phyloP scores from a whole-genome alignment of 2,888 invertebrate genomes.

The Tetragonisca angustula region DNA sequence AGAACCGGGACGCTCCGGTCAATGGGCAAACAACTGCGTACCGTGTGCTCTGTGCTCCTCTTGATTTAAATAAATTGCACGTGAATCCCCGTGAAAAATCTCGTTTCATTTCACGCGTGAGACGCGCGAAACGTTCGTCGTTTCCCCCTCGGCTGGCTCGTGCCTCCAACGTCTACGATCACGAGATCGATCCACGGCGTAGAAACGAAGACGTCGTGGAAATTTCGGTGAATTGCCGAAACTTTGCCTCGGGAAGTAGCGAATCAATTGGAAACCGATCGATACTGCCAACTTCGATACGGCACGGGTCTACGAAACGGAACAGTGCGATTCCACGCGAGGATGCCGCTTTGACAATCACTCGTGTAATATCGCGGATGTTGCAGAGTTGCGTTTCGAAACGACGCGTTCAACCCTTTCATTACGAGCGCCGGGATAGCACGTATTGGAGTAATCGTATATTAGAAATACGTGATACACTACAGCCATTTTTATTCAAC shows the following conservation, averaged over 20 bases:
- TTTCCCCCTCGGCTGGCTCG: not conserved
- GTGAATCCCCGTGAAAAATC: conserved; percentile 39
- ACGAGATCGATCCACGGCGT: not conserved
- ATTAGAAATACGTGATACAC: no score
- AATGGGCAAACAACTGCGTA: conserved; percentile 46
- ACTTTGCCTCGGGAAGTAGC: not conserved
- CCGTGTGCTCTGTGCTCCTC: not conserved
- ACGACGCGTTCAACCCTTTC: no score
- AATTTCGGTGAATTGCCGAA: not conserved
- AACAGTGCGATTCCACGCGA: not conserved
- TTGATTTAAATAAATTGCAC: conserved; percentile 50
- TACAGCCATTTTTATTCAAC: no score
- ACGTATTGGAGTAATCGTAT: no score
- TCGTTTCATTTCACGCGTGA: conserved; percentile 10
- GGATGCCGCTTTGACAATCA: not conserved
- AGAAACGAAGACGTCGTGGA: not conserved
- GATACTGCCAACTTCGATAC: not conserved
- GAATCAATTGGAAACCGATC: not conserved
- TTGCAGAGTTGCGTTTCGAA: no score
- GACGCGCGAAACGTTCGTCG: not conserved
- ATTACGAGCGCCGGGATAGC: no score
- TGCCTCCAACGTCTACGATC: not conserved
- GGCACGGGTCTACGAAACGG: not conserved
- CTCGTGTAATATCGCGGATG: no score
- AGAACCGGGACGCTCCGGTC: conserved; percentile 45